Base-by-base conservation (phyloP, 2,888 invertebrate genomes). In the Drosophila picticornis region DNA sequence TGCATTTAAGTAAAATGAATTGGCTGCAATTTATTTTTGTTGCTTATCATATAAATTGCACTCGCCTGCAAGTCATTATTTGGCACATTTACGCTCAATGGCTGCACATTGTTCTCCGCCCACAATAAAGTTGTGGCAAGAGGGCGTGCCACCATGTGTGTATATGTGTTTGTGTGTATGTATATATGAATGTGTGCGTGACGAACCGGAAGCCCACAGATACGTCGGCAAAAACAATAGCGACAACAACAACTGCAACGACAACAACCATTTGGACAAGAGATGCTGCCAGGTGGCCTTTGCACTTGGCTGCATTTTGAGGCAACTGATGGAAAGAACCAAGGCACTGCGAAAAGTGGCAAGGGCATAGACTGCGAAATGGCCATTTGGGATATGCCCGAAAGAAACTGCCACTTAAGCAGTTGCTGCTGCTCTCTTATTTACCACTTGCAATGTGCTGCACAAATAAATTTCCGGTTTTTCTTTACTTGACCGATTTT, bases 21-120 rank as follows among this genome's bases (percentile, higher is more conserved):
- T 90, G 88, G 88, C 76, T 85, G 88, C 88, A 77, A 90, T 88
- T 88, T 88, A 90, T 90, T 90, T 90, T 90, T 83, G 90, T 90
- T 90, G 90, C 88, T 88, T 88, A 88, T 88, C 88, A 88, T 90
- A 88, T 90, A 88, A 90, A 90, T 90, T 88, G 91, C 91, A 88
- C 88, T 90, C 90, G 80, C 90, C 81, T 88, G 90, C 90, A 88
- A 88, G 91, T 90, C 87, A 88, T 88, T 88, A 88, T 90, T 88
- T 88, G 88, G 91, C 91, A 88, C 91, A 88, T 88, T 88, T 90
- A 83, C 90, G 86, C 89, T 80, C 90, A 84, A 90, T 86, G 89
- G 84, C 73, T 86, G 86, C 88, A 90, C 85, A 90, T 86, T 88
- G 87, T 70, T 80, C 68, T 65, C 64, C 68, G 53, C 68, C 81